These are phyloP conservation scores for Lampris incognitus DNA, from an alignment of 2,113 vertebrate species.

Conservation along the genomic window DNA sequence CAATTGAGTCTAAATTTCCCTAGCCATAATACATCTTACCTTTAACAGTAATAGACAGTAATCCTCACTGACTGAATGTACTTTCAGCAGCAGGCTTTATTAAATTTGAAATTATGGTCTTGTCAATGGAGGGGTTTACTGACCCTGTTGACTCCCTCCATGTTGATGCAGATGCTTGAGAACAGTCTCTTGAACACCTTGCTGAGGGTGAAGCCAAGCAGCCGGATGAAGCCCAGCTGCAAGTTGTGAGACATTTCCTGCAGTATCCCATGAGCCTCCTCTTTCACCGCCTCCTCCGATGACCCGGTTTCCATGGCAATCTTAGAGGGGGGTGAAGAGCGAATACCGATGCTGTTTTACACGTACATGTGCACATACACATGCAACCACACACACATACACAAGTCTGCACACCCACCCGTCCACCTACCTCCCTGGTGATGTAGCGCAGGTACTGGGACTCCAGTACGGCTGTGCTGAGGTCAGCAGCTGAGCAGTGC, in stretches of 20 bases:
- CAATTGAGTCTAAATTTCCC: too few species aligned
- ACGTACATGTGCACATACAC: not conserved
- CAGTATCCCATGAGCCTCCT: slow-evolving; percentile 86
- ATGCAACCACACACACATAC: not conserved
- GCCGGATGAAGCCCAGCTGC: slow-evolving; percentile 87
- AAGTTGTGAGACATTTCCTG: slow-evolving; percentile 95
- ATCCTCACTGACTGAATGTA: too few species aligned
- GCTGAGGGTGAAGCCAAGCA: slow-evolving; percentile 88
- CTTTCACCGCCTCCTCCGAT: slow-evolving; percentile 83
- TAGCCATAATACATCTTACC: too few species aligned
- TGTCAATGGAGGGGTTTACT: not conserved
- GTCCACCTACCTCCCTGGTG: slow-evolving; percentile 85
- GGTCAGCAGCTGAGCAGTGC: slow-evolving; percentile 82
- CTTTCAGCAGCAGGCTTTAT: too few species aligned
- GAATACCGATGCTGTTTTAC: not conserved
- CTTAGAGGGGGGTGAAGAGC: slow-evolving; percentile 64
- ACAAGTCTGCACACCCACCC: not conserved
- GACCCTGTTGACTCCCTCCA: slow-evolving; percentile 92
- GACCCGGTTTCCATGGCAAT: slow-evolving; percentile 86
- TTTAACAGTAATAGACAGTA: too few species aligned
- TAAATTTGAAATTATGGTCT: too few species aligned
- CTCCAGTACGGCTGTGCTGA: slow-evolving; percentile 87
- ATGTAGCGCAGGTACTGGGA: slow-evolving; percentile 89
- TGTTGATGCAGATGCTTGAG: slow-evolving; percentile 89
- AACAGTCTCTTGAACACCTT: slow-evolving; percentile 94